Evolutionary conservation across 2,797 vertebrate species (phyloP), one percentile per base, ranked within the genome.

Genomic region (Eremophila alpestris): DNA sequence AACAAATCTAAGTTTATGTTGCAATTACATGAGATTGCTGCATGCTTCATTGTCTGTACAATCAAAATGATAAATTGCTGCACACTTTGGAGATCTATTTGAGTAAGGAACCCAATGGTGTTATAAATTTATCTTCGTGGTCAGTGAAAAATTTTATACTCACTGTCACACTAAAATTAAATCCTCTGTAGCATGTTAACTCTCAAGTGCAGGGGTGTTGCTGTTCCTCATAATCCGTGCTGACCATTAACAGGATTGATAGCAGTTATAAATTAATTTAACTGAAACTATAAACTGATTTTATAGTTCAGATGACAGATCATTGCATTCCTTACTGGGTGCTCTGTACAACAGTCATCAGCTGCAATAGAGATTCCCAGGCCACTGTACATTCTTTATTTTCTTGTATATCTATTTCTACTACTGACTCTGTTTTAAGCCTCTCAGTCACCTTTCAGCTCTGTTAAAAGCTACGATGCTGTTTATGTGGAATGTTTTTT

Each of bases 211-310:
- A 71, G 69, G 30, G 51, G 23, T 83, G 58, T 75, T 87, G 36
- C 60, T 90, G 19, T 75, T 93, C 16, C 54, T 92, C 75, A 10
- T 76, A 58, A 71, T 94, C 82, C 23, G 40, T n/a, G 58, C 54
- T 76, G 84, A 86, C 62, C 73, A 92, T 83, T 93, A 94, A 85
- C 64, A 64, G 36, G 71, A 92, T 89, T 92, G 67, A 93, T 64
- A 79, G 16, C 54, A 89, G 51, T 24, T 59, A 68, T 89, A 93
- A 93, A 92, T 96, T 88, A 59, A 83, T 89, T 94, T 89, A 87
- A 87, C 60, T 73, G 56, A 82, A 91, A 36, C 79, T 63, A 76
- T 81, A 92, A 92, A 91, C 29, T 56, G 76, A 62, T 87, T 94
- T 89, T 69, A 88, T 78, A 64, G 48, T 69, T 76, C 76, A 76